Percentiles rank a stretch among this genome's conserved stretches.
Evolutionary conservation across 1,140 invertebrate genomes (phyloP).

Genomic region (Lethrus apterus): DNA sequence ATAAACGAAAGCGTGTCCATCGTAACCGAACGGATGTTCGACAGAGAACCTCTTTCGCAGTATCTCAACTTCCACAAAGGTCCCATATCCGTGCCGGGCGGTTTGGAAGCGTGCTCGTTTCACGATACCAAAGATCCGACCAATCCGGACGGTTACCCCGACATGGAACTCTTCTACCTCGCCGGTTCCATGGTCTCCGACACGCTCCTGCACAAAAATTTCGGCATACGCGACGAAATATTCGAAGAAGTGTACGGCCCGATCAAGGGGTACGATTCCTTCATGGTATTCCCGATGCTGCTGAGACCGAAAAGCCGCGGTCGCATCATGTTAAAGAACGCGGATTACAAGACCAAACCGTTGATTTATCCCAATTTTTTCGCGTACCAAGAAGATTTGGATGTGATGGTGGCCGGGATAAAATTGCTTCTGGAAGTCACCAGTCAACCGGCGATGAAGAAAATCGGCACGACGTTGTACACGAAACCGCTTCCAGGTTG

Average conservation of each 20-base stretch:
- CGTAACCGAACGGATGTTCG: slow-evolving; percentile 28
- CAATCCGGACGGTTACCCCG: slow-evolving; percentile 57
- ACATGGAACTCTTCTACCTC: slow-evolving; percentile 67
- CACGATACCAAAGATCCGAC: slow-evolving; percentile 47
- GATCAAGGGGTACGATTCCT: slow-evolving; percentile 32
- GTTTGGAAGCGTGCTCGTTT: slow-evolving; percentile 72
- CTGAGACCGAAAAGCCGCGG: slow-evolving; percentile 66
- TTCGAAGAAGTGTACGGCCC: slow-evolving; percentile 39
- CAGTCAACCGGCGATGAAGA: slow-evolving; percentile 37
- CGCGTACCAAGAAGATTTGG: slow-evolving; percentile 43
- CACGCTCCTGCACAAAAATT: slow-evolving; percentile 39
- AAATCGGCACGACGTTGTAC: slow-evolving; percentile 46
- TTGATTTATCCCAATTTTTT: slow-evolving; percentile 79
- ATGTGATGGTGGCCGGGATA: slow-evolving; percentile 38
- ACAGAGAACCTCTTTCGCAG: slow-evolving; percentile 36
- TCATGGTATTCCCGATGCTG: slow-evolving; percentile 51
- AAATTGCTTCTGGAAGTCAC: slow-evolving; percentile 34
- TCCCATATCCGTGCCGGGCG: slow-evolving; percentile 69
- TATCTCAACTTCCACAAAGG: slow-evolving; percentile 53
- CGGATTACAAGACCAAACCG: slow-evolving; percentile 68
- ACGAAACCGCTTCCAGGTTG: slow-evolving; percentile 67
- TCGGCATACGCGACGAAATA: slow-evolving; percentile 39
- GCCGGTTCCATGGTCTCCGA: slow-evolving; percentile 40
- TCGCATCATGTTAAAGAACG: slow-evolving; percentile 53
- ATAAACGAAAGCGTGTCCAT: slow-evolving; percentile 46